Evolutionary conservation across 2,888 invertebrate genomes (phyloP).

Genomic region (Sinodicranocentrus sp.): DNA sequence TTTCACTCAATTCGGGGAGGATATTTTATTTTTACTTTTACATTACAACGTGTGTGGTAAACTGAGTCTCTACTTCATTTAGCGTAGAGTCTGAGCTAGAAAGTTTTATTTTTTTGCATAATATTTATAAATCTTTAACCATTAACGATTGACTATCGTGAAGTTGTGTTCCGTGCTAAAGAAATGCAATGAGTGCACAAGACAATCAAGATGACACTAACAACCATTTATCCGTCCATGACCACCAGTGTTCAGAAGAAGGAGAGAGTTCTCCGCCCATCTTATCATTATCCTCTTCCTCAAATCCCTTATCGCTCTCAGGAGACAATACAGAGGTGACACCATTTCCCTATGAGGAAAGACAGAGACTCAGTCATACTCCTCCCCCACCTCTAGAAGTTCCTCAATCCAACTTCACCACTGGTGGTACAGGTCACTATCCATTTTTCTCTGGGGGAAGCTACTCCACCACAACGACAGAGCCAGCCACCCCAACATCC

Average conservation of each 20-base stretch:
- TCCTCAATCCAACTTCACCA: conserved; percentile 20
- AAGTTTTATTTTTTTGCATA: too few relatives aligned
- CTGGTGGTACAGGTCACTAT: conserved; percentile 43
- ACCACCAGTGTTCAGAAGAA: not conserved
- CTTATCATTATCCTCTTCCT: not conserved
- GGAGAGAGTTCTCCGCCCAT: too few relatives aligned
- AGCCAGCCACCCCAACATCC: conserved; percentile 65
- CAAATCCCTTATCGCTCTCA: not conserved
- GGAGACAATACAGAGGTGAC: not conserved
- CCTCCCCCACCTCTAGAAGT: not conserved
- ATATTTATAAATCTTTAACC: too few relatives aligned
- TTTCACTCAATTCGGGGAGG: too few relatives aligned
- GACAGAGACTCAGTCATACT: not conserved
- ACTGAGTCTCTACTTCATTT: too few relatives aligned
- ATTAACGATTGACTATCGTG: too few relatives aligned
- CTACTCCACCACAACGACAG: conserved; percentile 60
- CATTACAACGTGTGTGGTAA: too few relatives aligned
- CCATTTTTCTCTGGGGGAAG: conserved; percentile 43
- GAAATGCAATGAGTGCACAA: too few relatives aligned
- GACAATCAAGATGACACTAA: not conserved
- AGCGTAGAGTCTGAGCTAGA: too few relatives aligned
- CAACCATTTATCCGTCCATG: not conserved
- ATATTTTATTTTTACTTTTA: too few relatives aligned
- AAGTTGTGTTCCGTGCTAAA: too few relatives aligned
- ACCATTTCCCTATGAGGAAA: not conserved